Evolutionary conservation across 2,113 vertebrate species (phyloP).

Genomic region (Chloroceryle aenea): DNA sequence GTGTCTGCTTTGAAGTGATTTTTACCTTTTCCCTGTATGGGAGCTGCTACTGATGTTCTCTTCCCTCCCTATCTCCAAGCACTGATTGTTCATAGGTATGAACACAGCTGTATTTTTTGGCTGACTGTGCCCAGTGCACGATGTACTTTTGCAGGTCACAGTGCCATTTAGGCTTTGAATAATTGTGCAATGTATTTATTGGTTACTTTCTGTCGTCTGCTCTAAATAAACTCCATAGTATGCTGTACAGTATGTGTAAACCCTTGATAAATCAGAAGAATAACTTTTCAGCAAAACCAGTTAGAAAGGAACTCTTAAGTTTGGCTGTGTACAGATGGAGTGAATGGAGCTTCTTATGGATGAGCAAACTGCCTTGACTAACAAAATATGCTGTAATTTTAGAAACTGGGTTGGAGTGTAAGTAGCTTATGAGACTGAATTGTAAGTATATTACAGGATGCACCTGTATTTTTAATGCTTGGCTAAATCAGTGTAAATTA

Average conservation of each 20-base stretch:
- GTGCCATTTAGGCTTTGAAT: conserved; percentile 18
- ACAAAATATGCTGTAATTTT: background rate
- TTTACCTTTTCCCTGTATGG: background rate
- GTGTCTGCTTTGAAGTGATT: background rate
- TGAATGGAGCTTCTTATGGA: background rate
- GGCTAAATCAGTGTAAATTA: accelerated
- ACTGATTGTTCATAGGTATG: accelerated
- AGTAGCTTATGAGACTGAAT: background rate
- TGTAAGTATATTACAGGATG: background rate
- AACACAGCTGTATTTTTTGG: background rate
- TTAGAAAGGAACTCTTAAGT: background rate
- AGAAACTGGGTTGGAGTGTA: background rate
- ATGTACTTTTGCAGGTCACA: conserved; percentile 13
- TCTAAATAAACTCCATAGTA: background rate
- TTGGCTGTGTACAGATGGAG: background rate
- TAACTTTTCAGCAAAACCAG: background rate
- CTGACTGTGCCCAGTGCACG: background rate
- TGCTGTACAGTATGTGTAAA: background rate
- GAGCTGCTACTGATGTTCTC: background rate
- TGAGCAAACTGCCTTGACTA: background rate
- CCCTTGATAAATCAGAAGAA: background rate
- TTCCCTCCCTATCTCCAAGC: accelerated
- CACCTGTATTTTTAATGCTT: background rate
- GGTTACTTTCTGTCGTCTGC: background rate
- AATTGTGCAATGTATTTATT: background rate